Percentiles rank a stretch among this genome's conserved stretches.
Conservation (phyloP, 2,797 vertebrate genomes). For the Pantherophis alleghaniensis region DNA sequence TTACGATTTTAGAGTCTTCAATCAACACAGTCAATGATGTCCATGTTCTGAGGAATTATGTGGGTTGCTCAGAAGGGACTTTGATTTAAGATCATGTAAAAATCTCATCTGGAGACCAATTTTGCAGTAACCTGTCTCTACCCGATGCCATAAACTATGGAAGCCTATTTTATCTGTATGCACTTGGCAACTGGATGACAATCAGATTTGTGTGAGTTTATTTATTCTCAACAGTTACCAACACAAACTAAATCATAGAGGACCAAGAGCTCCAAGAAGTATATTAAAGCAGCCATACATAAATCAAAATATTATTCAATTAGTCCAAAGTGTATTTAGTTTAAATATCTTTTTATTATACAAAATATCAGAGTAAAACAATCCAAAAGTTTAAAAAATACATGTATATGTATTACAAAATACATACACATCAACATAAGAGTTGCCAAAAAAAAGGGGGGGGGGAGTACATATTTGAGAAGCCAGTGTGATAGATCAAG, state of each 20-base stretch:
- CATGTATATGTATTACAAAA: conserved; percentile 42
- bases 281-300: conserved; percentile 27
- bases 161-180: background rate
- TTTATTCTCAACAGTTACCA: background rate
- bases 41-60: background rate
- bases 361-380: conserved; percentile 57
- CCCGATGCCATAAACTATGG: background rate
- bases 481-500: conserved; percentile 64
- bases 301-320: conserved; percentile 26
- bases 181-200: background rate
- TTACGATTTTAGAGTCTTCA: background rate
- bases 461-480: conserved; percentile 60
- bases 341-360: conserved; percentile 68
- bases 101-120: background rate
- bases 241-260: background rate
- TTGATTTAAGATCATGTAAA: background rate
- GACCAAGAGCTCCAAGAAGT: conserved; percentile 2
- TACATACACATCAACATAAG: conserved; percentile 59
- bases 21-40: background rate
- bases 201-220: background rate
- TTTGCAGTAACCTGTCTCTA: background rate
- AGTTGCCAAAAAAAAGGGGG: conserved; percentile 52
- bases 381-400: conserved; percentile 58
- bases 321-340: conserved; percentile 30
- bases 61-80: background rate